Evolutionary conservation across 2,797 vertebrate genomes (phyloP), one percentile per base, ranked within the genome.

Genomic region (Novumbra hubbsi): DNA sequence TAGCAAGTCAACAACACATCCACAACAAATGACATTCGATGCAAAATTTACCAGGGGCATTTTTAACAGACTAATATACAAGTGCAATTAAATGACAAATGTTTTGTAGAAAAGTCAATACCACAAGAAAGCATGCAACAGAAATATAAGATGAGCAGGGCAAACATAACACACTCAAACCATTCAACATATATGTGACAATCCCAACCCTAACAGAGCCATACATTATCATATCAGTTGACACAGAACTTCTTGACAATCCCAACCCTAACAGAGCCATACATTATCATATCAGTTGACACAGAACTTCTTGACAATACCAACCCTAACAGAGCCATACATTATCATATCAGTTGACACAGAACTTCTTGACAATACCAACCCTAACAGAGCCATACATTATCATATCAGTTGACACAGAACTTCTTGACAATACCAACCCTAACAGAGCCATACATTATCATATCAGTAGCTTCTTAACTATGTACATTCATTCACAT

Each of bases 401-500:
- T 38, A 38, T 38, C 34, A 38, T 38, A 38, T 38, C 34, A 38
- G 34, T 38, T 38, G 34, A 4, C 34, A 19, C 17, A 11, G 34
- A 38, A 38, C 34, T 62, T 38, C 41, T 17, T 38, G 28, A 67
- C 38, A 49, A 67, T 19, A 72, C 7, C 11, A n/a, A 48, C 83
- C 34, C 34, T 2, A 38, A 38, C 5, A 38, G 34, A 38, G 34
- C 34, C 34, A 38, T 38, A 38, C 34, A 38, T 38, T 38, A 38
- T 38, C 34, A 38, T 38, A 38, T 38, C 34, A 38, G 34, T 38
- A 38, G 8, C 34, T 62, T 38, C 41, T 17, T 38, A 21, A 67
- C 38, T 34, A 67, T 19, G 68, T 4, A 66, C 45, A 24, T 45
- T 70, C 9, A 19, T 15, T 73, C n/a, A 49, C 83, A 86, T 83